A percentile compares a stretch with the other conserved stretches of the same genome.
Evolutionary conservation across 2,797 vertebrate genomes (phyloP).

Genomic region (Xerus rutilus): DNA sequence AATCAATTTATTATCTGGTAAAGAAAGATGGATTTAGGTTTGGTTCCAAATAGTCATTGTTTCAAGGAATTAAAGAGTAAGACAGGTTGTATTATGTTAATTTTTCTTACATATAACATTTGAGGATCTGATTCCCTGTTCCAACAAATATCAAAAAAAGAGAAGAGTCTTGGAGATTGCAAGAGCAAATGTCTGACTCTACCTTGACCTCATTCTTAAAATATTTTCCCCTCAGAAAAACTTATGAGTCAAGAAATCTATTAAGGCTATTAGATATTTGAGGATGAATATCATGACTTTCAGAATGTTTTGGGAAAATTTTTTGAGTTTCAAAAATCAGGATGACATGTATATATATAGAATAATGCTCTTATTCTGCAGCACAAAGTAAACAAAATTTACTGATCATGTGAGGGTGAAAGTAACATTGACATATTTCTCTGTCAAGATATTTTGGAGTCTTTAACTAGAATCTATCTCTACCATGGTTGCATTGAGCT

Average conservation of each 20-base stretch:
- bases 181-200: neutral
- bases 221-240: neutral
- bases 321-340: neutral
- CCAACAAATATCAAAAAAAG: slow-evolving; percentile 1
- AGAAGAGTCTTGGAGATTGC: neutral
- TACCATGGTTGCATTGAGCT: neutral
- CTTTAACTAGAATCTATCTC: neutral
- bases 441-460: neutral
- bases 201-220: neutral
- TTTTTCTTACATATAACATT: neutral
- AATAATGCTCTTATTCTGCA: neutral
- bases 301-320: neutral
- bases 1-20: neutral
- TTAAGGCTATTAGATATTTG: neutral
- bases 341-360: neutral
- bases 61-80: neutral
- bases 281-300: neutral
- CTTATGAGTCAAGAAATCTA: slow-evolving; percentile 8
- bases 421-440: neutral
- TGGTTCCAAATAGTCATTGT: neutral
- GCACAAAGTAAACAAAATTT: neutral
- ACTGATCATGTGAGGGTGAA: neutral
- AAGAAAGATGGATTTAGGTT: neutral
- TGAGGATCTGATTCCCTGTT: neutral
- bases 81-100: neutral